Percentiles rank a stretch among this genome's conserved stretches.
Conservation (phyloP, 2,888 invertebrate genomes). For the Pyrocoelia pectoralis region DNA sequence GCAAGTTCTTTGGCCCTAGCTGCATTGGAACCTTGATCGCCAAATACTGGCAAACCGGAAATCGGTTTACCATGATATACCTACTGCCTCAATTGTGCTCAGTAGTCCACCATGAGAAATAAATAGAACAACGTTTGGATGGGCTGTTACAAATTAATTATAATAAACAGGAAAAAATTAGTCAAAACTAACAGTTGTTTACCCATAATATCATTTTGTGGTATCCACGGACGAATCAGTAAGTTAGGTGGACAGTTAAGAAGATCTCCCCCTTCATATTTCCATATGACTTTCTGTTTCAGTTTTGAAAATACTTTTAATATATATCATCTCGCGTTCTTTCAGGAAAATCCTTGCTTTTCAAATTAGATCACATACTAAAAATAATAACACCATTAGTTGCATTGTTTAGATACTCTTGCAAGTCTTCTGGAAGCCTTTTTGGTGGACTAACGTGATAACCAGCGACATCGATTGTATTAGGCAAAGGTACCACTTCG, state of each 20-base stretch:
- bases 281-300: slow-evolving; percentile 41
- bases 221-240: slow-evolving; percentile 27
- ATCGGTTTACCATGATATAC: slow-evolving; percentile 58
- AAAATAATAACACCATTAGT: slow-evolving; percentile 53
- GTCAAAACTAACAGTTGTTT: background rate
- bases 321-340: slow-evolving; percentile 43
- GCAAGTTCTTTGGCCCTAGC: background rate
- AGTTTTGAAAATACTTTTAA: slow-evolving; percentile 50
- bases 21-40: slow-evolving; percentile 62
- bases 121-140: slow-evolving; percentile 60
- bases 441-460: slow-evolving; percentile 35
- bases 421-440: slow-evolving; percentile 43
- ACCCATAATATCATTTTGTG: slow-evolving; percentile 29
- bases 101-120: slow-evolving; percentile 64
- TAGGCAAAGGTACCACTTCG: slow-evolving; percentile 37
- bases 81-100: slow-evolving; percentile 61
- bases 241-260: slow-evolving; percentile 22
- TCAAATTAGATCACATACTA: slow-evolving; percentile 54
- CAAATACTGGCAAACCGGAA: slow-evolving; percentile 55
- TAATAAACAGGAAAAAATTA: background rate
- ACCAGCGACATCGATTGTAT: slow-evolving; percentile 42
- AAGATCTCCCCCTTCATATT: slow-evolving; percentile 42
- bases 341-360: slow-evolving; percentile 45
- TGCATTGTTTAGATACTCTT: slow-evolving; percentile 49
- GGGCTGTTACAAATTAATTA: slow-evolving; percentile 45